A percentile compares a stretch with the other conserved stretches of the same genome.
Conservation (phyloP, 2,797 vertebrate species). For the Diglossa cyanea region DNA sequence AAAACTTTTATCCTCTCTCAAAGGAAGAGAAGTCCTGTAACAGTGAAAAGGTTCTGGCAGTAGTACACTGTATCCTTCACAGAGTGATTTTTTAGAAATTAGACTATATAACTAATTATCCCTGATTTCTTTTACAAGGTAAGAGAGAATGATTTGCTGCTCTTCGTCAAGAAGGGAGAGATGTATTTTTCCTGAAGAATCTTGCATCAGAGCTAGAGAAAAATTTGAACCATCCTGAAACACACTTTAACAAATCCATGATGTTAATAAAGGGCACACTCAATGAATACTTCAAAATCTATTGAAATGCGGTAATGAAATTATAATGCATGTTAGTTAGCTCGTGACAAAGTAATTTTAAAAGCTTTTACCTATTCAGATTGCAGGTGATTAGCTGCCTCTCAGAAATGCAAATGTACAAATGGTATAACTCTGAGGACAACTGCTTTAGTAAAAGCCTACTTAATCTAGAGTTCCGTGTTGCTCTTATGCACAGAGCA, state of each 20-base stretch:
- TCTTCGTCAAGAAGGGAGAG: background rate
- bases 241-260: background rate
- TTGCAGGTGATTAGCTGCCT: constrained; percentile 49
- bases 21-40: background rate
- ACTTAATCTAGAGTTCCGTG: background rate
- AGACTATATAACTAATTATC: background rate
- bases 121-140: background rate
- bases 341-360: background rate
- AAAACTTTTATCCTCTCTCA: background rate
- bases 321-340: constrained; percentile 8
- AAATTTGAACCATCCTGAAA: background rate
- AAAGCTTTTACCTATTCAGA: constrained; percentile 33
- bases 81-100: background rate
- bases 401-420: constrained; percentile 48
- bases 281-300: constrained; percentile 5
- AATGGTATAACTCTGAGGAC: background rate
- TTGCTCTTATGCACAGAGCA: background rate
- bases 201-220: background rate
- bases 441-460: background rate
- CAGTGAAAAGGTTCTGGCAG: background rate
- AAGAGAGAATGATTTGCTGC: background rate
- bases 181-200: background rate
- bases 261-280: background rate
- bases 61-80: background rate
- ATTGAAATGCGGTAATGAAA: constrained; percentile 27